phyloP scores from a whole-genome alignment of 2,888 invertebrate species.

The Pegoplata infirma region DNA sequence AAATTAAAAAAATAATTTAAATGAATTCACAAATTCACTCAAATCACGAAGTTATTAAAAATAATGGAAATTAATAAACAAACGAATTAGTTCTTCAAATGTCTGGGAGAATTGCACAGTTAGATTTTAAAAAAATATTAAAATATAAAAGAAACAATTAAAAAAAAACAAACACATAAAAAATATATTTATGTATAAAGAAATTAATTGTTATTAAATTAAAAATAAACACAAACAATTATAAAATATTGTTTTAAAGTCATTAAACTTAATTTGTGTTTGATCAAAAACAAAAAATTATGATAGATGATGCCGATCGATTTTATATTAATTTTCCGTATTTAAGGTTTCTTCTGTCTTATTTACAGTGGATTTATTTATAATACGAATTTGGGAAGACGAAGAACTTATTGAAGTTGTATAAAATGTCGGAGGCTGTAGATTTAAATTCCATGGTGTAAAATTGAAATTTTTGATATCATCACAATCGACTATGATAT shows the following conservation, averaged over 20 bases:
- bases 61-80: no score
- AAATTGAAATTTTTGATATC: conserved; percentile 81
- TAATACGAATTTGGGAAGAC: conserved; percentile 66
- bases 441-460: conserved; percentile 79
- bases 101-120: no score
- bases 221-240: conserved; percentile 24
- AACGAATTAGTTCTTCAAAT: no score
- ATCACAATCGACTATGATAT: conserved; percentile 83
- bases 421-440: conserved; percentile 63
- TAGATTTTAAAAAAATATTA: no score
- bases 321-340: conserved; percentile 9
- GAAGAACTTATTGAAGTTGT: conserved; percentile 63
- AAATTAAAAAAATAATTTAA: no score
- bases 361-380: conserved; percentile 45
- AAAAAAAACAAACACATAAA: background rate
- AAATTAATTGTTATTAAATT: conserved; percentile 27
- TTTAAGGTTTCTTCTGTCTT: conserved; percentile 24
- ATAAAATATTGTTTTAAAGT: conserved; percentile 28
- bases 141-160: conserved; percentile 27
- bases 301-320: background rate
- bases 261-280: conserved; percentile 60
- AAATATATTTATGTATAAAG: background rate
- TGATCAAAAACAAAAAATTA: conserved; percentile 15
- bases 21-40: no score
- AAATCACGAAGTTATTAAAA: no score